These are phyloP conservation scores for Xiphophorus couchianus DNA, from an alignment of 2,113 vertebrate genomes.

Conservation along the genomic window DNA sequence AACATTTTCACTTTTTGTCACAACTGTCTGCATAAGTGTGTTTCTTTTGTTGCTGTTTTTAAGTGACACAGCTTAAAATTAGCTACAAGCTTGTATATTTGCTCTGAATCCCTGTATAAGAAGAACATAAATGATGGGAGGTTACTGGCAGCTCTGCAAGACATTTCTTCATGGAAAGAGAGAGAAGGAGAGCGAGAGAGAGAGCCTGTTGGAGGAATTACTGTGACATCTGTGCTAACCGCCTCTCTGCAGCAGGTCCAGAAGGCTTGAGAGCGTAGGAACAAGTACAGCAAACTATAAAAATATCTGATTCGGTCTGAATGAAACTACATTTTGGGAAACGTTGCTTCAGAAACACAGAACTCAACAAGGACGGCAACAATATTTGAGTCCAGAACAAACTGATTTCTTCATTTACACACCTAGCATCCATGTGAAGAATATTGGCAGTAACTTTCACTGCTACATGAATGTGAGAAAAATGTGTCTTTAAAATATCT, in stretches of 20 bases:
- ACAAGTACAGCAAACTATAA: background rate
- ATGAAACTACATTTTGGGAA: background rate
- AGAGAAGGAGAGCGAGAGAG: background rate
- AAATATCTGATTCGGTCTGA: background rate
- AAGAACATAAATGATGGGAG: background rate
- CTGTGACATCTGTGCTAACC: slow-evolving; percentile 13
- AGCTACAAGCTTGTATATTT: accelerated
- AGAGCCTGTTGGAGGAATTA: slow-evolving; percentile 7
- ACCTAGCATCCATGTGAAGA: too few species aligned
- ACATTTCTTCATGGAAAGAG: slow-evolving; percentile 2
- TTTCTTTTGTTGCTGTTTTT: background rate
- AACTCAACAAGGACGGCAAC: background rate
- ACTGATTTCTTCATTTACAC: too few species aligned
- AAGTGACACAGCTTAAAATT: background rate
- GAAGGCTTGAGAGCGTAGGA: background rate
- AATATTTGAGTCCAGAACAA: too few species aligned
- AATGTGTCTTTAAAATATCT: too few species aligned
- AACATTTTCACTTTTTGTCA: background rate
- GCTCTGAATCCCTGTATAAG: background rate
- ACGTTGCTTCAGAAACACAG: background rate
- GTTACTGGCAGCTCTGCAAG: background rate
- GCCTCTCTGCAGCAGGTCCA: slow-evolving; percentile 5
- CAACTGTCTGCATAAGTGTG: too few species aligned
- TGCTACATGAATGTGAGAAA: too few species aligned
- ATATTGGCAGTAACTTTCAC: too few species aligned